Percentiles rank a stretch among this genome's conserved stretches.
Conservation (phyloP, 2,888 invertebrate species). For the Thymelicus acteon region DNA sequence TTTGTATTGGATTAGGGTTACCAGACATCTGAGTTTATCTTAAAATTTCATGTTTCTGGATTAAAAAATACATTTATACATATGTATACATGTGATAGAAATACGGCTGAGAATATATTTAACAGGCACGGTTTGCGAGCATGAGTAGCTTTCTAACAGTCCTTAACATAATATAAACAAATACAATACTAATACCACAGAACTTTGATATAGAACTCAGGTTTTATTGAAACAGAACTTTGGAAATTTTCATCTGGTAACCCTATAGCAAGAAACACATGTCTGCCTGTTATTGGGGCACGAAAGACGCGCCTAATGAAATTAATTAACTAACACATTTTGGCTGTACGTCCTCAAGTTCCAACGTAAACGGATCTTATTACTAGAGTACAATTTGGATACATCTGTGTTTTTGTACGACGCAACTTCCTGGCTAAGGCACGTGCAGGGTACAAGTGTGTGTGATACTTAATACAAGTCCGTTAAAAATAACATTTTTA, state of each 20-base stretch:
- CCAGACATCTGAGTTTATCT: neutral
- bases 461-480: neutral
- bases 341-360: slow-evolving; percentile 26
- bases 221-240: too few species aligned
- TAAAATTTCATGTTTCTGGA: neutral
- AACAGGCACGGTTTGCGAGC: too few species aligned
- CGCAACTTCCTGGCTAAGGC: neutral
- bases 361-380: slow-evolving; percentile 29
- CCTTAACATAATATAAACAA: too few species aligned
- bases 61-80: too few species aligned
- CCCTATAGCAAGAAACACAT: slow-evolving; percentile 60
- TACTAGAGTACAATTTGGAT: slow-evolving; percentile 20
- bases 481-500: neutral
- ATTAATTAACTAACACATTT: slow-evolving; percentile 66
- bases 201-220: too few species aligned
- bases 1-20: slow-evolving; percentile 49
- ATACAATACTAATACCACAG: too few species aligned
- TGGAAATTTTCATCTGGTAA: neutral
- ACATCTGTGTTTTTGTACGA: slow-evolving; percentile 18
- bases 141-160: too few species aligned
- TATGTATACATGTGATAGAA: too few species aligned
- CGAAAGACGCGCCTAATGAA: slow-evolving; percentile 66
- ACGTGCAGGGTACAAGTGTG: neutral
- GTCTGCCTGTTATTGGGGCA: slow-evolving; percentile 57
- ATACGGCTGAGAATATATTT: too few species aligned